phyloP scores from a whole-genome alignment of 2,797 vertebrate genomes.

The Agapornis canus region DNA sequence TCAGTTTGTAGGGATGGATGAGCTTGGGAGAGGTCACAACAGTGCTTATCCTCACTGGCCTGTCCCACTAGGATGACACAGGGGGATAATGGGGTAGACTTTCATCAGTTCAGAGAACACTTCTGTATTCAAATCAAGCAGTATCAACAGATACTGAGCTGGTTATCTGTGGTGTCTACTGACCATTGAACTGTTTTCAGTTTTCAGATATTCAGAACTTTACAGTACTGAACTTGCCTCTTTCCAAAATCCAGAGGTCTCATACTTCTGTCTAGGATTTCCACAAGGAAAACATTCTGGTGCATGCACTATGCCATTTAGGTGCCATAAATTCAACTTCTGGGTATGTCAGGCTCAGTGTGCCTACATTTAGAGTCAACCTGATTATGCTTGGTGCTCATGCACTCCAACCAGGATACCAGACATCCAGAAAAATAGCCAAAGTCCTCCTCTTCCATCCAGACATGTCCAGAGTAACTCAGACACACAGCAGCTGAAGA shows the following conservation, averaged over 20 bases:
- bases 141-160: not conserved
- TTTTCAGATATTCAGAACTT: not conserved
- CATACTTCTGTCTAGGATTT: not conserved
- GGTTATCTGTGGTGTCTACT: not conserved
- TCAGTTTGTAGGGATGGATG: not conserved
- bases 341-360: not conserved
- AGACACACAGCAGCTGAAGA: not conserved
- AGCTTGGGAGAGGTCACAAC: constrained; percentile 10
- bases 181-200: not conserved
- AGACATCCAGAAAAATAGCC: not conserved
- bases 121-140: not conserved
- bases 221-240: not conserved
- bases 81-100: not conserved
- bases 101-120: not conserved
- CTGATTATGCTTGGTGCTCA: not conserved
- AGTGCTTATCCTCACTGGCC: not conserved
- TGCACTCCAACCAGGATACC: not conserved
- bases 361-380: not conserved
- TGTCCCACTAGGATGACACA: not conserved
- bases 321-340: not conserved
- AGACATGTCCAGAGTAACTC: not conserved
- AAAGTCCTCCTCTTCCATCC: not conserved
- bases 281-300: not conserved
- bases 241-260: not conserved
- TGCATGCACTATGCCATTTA: not conserved